Base-by-base conservation (phyloP, 2,888 invertebrate species). In the Nesidiocoris tenuis region DNA sequence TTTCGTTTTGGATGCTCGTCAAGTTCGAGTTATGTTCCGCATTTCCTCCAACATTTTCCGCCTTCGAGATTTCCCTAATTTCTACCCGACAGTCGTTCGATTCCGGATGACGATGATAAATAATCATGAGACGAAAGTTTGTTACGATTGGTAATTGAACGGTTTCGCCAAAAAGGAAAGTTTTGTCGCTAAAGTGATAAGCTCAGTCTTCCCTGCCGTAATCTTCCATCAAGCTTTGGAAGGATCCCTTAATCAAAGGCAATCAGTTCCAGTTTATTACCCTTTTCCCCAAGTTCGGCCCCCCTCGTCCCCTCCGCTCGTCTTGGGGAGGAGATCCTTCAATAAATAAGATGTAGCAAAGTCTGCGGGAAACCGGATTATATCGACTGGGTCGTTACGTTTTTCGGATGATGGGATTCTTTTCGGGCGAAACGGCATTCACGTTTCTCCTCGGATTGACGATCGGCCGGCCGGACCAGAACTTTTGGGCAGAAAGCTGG, bases 41-140 rank as follows among this genome's bases (percentile, higher is more conserved):
- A 39, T 39, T 39, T 7, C 39, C 12, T 39, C 39, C 39, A 7
- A 39, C 39, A 39, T 39, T 39, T 12, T n/a, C 39, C 39, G 3
- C 12, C 39, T 12, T 7, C 39, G 39, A 39, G 39, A 39, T 39
- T 39, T 39, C 39, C 39, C 12, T 39, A 39, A 39, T 39, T 39
- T 39, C 5, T 7, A 12, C 39, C 39, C 39, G 12, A 39, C 39
- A 7, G 5, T 39, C 39, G 39, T 39, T 12, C 3, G 39, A 39
- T 65, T 65, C 39, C 39, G 18, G 63, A 65, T 39, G 67, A 67
- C 22, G 67, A 67, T 67, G 67, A 67, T 67, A 67, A 67, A 67
- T 67, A 67, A 67, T 67, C 67, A 67, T 67, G 67, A 67, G 67
- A 67, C 21, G 67, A 56, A 67, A 67, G 67, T 67, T 67, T 67